A percentile compares a stretch with the other conserved stretches of the same genome.
Conservation (phyloP, 2,113 vertebrate species). For the Lophochroa leadbeateri region DNA sequence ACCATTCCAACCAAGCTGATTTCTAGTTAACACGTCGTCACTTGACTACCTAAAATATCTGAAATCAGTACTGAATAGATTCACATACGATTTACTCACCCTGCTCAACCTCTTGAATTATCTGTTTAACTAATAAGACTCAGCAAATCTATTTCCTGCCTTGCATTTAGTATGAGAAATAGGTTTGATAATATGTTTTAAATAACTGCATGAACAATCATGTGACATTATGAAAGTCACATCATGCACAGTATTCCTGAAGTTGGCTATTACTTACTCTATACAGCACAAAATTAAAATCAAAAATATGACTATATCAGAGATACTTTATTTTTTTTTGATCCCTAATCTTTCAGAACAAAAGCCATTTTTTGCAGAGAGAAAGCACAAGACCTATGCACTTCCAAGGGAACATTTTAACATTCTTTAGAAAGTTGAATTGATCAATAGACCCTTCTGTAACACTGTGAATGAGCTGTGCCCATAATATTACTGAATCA, state of each 20-base stretch:
- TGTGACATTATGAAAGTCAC: neutral
- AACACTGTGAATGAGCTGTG: neutral
- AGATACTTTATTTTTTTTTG: neutral
- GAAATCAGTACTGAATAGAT: neutral
- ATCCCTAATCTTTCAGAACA: neutral
- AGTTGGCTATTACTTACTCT: neutral
- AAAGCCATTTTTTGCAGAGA: neutral
- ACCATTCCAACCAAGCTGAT: neutral
- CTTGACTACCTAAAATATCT: neutral
- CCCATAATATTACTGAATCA: neutral
- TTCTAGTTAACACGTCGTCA: neutral
- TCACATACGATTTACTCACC: neutral
- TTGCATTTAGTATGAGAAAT: neutral
- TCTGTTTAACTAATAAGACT: neutral
- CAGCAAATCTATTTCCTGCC: neutral
- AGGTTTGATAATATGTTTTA: neutral
- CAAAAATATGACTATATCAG: neutral
- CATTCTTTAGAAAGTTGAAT: neutral
- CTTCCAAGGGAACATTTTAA: neutral
- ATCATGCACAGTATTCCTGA: neutral
- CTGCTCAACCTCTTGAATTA: neutral
- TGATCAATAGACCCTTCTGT: neutral
- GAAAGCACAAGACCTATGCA: neutral
- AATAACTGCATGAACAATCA: neutral
- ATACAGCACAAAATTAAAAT: neutral